Percentiles rank a stretch among this genome's conserved stretches.
Conservation (phyloP, 2,888 invertebrate genomes). For the Apamea epomidion region DNA sequence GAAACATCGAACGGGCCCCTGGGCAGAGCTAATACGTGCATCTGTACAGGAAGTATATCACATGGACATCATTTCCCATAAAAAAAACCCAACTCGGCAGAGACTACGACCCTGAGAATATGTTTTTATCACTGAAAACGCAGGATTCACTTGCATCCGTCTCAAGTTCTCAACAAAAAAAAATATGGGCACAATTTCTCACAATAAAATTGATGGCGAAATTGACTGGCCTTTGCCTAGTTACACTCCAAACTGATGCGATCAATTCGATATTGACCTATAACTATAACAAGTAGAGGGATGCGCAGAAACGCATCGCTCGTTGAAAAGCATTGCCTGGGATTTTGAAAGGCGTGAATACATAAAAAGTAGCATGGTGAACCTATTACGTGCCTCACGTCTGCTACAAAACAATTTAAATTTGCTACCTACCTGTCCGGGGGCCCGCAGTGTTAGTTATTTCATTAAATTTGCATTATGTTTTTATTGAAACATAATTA, state of each 20-base stretch:
- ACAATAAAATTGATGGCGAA: slow-evolving; percentile 74
- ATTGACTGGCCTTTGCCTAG: slow-evolving; percentile 80
- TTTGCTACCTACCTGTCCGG: slow-evolving; percentile 75
- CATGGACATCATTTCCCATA: slow-evolving; percentile 74
- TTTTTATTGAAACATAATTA: slow-evolving; percentile 76
- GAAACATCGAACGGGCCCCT: slow-evolving; percentile 60
- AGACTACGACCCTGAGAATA: slow-evolving; percentile 82
- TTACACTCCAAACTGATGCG: slow-evolving; percentile 67
- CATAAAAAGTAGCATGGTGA: slow-evolving; percentile 81
- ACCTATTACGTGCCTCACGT: slow-evolving; percentile 80
- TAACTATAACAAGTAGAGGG: slow-evolving; percentile 70
- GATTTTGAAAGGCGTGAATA: slow-evolving; percentile 82
- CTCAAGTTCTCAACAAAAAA: slow-evolving; percentile 76
- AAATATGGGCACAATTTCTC: slow-evolving; percentile 67
- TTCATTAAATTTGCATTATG: slow-evolving; percentile 73
- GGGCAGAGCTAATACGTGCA: slow-evolving; percentile 67
- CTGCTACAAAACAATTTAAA: slow-evolving; percentile 65
- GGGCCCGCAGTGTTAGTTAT: slow-evolving; percentile 65
- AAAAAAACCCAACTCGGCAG: slow-evolving; percentile 72
- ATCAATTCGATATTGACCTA: slow-evolving; percentile 69
- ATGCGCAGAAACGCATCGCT: slow-evolving; percentile 82
- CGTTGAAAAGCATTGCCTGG: slow-evolving; percentile 76
- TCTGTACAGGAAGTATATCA: slow-evolving; percentile 79
- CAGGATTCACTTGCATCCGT: slow-evolving; percentile 81
- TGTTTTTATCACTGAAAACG: slow-evolving; percentile 73